These are phyloP conservation scores for Ochotona princeps DNA, from an alignment of 2,113 vertebrate species.

Conservation along the genomic window DNA sequence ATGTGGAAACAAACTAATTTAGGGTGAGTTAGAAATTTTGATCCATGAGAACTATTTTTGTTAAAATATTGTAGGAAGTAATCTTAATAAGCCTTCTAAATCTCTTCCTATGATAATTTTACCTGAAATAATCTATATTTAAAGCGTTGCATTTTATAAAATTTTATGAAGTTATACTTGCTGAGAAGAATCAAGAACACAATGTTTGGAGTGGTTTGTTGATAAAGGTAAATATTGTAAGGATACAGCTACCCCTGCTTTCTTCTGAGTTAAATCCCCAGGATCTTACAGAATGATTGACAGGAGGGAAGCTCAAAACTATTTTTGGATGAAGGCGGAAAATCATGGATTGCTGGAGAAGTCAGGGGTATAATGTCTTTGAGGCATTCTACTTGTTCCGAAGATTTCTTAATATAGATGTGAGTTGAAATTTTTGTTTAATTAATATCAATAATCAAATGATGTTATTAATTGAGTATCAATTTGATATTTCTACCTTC, in stretches of 20 bases:
- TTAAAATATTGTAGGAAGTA: neutral
- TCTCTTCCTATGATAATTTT: constrained; percentile 32
- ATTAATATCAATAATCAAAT: neutral
- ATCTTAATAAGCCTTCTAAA: neutral
- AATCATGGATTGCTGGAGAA: neutral
- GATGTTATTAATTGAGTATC: too few relatives aligned
- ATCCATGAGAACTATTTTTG: neutral
- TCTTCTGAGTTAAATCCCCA: neutral
- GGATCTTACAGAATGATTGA: neutral
- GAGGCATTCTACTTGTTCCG: neutral
- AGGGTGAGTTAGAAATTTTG: constrained; percentile 21
- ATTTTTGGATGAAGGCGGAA: constrained; percentile 17
- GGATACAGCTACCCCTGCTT: neutral
- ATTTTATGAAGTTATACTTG: neutral
- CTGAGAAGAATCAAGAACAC: neutral
- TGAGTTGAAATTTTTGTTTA: neutral
- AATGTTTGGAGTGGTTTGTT: neutral
- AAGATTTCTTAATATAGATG: neutral
- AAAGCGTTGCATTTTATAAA: constrained; percentile 1
- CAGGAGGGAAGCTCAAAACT: neutral
- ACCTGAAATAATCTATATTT: constrained; percentile 16
- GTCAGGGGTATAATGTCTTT: neutral
- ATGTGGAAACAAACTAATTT: constrained; percentile 1
- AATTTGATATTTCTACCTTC: neutral
- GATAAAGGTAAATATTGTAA: neutral